Base-by-base conservation (phyloP, 2,797 vertebrate genomes). In the Philypnodon macrostomus region DNA sequence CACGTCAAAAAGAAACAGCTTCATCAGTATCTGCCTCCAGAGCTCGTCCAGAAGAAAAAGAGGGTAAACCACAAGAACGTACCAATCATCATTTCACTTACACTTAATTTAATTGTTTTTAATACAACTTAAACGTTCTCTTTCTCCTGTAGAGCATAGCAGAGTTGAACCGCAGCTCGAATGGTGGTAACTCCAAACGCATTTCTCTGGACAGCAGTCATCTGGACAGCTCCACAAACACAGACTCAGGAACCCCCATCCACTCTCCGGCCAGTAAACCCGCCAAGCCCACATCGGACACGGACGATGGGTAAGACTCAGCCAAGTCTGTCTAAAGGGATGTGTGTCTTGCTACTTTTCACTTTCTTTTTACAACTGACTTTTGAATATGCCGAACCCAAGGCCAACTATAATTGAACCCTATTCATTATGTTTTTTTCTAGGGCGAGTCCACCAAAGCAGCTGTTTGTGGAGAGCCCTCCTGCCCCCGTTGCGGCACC, bases 1-100 rank as follows among this genome's bases (percentile, higher is more conserved):
- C 94, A 99, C 1, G 94, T 98, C 46, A 98, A 93, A 77, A 97
- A 92, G 81, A 98, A 95, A 30, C 95, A 98, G 35, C 92, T 98
- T 29, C 91, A 94, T 77, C 91, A 95, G 65, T 98, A 97, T 71
- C 90, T 99, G 72, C 95, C 96, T 16, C 86, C 91, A 60, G 95
- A 95, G 65, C 77, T 91, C 29, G 89, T 98, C 38, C 95, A 97
- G 80, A 97, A 90, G 71, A 98, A 91, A 67, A 98, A 96, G 71
- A 95, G 95, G 90, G 96, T 98, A 50, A 57, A 72, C 4, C n/a
- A n/a, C n/a, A n/a, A n/a, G n/a, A n/a, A n/a, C n/a, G n/a, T n/a
- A n/a, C n/a, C n/a, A n/a, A n/a, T n/a, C n/a, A n/a, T n/a, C n/a
- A n/a, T n/a, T n/a, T n/a, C n/a, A n/a, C n/a, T n/a, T 0, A 0